Base-by-base conservation (phyloP, 2,888 invertebrate species). In the Himalopsyche tibetana region DNA sequence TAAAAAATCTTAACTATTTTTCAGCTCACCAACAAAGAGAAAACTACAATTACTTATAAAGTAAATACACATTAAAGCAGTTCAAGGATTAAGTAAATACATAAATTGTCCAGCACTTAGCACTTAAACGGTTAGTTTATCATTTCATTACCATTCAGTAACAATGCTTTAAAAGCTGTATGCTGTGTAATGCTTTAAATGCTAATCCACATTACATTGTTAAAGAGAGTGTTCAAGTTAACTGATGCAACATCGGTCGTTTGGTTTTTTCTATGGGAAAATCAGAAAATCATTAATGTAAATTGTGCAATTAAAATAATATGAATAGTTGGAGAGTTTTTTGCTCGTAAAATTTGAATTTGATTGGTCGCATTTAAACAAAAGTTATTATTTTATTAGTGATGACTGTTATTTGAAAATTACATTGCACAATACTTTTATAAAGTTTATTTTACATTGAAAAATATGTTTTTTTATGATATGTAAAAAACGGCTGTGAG, bases 81-180 rank as follows among this genome's bases (percentile, higher is more conserved):
- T 74, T 6, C 74, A 74, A 38, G 74, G 74, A 74, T 38, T 74
- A 74, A 36, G 74, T 74, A 36, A 38, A 74, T 74, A 74, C 36
- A 74, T 74, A 74, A 74, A 74, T 74, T 74, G 74, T 74, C 74
- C 74, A 74, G 74, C 74, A 74, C 74, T 74, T 74, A 74, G 74
- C 74, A 74, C 38, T 74, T 74, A 38, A 74, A 74, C 38, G 74
- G 74, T 74, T 74, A 74, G 74, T 74, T 74, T 74, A 74, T 74
- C 74, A 74, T 74, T 74, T 74, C 74, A 74, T 74, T 74, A 74
- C 36, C 74, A 74, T 74, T 74, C 74, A 15, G 74, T 38, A 74
- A 74, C 74, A 74, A 74, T 74, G 74, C 74, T 74, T 74, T 74
- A 74, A 74, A 74, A 74, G 74, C 74, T 74, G 74, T 74, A 38